Conservation (phyloP, 2,888 invertebrate genomes). For the Acrocera orbiculus region DNA sequence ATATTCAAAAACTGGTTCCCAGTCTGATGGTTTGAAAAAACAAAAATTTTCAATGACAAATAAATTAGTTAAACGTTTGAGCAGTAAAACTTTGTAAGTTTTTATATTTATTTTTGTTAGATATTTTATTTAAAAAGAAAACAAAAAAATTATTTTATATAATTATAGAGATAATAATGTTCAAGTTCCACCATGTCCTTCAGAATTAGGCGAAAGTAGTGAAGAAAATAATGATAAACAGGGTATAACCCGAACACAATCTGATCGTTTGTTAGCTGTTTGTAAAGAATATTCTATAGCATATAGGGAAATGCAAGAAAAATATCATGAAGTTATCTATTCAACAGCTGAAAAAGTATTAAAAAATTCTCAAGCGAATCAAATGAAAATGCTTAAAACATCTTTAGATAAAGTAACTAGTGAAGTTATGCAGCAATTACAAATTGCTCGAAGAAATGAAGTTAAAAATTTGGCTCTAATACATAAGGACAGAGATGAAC, state of each 20-base stretch:
- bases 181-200: constrained; percentile 32
- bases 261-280: constrained; percentile 42
- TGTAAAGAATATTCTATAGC: constrained; percentile 49
- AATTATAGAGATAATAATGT: constrained; percentile 25
- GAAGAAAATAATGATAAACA: constrained; percentile 23
- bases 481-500: constrained; percentile 80
- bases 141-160: constrained; percentile 2
- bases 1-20: constrained; percentile 40
- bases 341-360: constrained; percentile 63
- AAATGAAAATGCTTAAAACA: constrained; percentile 58
- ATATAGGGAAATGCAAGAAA: constrained; percentile 60
- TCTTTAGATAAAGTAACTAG: constrained; percentile 52
- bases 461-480: constrained; percentile 73
- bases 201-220: constrained; percentile 33
- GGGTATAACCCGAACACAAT: constrained; percentile 43
- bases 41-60: constrained; percentile 58
- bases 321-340: constrained; percentile 67
- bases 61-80: constrained; percentile 55
- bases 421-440: constrained; percentile 63
- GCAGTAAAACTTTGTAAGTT: constrained; percentile 61
- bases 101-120: too few species aligned
- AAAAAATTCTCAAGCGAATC: constrained; percentile 56
- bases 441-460: constrained; percentile 69
- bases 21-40: constrained; percentile 40
- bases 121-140: too few species aligned